Conservation (phyloP, 2,888 invertebrate species). For the Spicauda simplicius region DNA sequence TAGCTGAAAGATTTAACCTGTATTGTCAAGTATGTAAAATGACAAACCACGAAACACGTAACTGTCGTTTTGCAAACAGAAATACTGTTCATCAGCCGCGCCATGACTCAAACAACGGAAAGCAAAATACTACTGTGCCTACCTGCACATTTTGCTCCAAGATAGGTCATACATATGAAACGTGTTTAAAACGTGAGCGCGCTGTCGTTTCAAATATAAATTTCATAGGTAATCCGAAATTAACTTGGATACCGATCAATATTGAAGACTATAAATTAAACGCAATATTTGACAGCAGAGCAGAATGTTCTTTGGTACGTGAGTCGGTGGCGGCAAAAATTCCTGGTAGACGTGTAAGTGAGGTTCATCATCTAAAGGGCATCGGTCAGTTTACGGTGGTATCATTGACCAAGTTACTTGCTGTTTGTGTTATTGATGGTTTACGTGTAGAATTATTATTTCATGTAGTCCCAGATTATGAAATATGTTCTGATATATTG, state of each 20-base stretch:
- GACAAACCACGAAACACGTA: constrained; percentile 17
- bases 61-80: constrained; percentile 38
- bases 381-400: constrained; percentile 44
- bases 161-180: constrained; percentile 43
- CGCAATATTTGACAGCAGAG: constrained; percentile 36
- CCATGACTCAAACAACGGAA: constrained; percentile 22
- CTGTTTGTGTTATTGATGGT: constrained; percentile 40
- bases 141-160: constrained; percentile 44
- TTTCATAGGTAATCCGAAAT: constrained; percentile 37
- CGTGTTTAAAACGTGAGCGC: constrained; percentile 33
- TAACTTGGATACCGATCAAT: constrained; percentile 12
- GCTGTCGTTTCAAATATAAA: constrained; percentile 43
- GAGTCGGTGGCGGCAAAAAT: constrained; percentile 43
- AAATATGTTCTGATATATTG: constrained; percentile 36
- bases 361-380: constrained; percentile 42
- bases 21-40: constrained; percentile 27
- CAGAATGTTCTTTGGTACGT: constrained; percentile 41
- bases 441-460: constrained; percentile 44
- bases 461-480: constrained; percentile 43
- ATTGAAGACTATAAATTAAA: constrained; percentile 33
- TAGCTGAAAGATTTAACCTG: neutral
- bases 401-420: constrained; percentile 34
- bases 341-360: constrained; percentile 40
- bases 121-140: constrained; percentile 29
- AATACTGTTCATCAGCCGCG: constrained; percentile 11